These are phyloP conservation scores for Bombus consobrinus DNA, from an alignment of 1,140 invertebrate species.

Conservation along the genomic window DNA sequence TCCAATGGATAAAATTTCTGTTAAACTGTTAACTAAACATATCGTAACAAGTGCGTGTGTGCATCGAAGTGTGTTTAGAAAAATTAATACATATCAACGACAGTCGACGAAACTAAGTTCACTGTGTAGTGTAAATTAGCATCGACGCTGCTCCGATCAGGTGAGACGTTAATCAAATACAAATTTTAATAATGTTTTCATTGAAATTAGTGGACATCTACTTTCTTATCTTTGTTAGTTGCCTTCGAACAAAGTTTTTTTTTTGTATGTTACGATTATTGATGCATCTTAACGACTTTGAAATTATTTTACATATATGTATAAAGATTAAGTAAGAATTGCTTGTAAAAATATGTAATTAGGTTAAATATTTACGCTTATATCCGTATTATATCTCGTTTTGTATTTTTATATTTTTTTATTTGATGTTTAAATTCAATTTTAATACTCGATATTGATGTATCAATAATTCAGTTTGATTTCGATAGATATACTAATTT, in stretches of 20 bases:
- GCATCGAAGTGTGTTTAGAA: neutral
- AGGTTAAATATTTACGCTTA: neutral
- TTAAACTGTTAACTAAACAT: conserved; percentile 29
- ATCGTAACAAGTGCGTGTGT: conserved; percentile 26
- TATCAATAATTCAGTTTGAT: neutral
- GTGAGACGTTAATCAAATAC: conserved; percentile 1
- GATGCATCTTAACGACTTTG: neutral
- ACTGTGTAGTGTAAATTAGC: conserved; percentile 1
- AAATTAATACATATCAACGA: conserved; percentile 53
- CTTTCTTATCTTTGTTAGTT: neutral
- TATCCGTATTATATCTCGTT: neutral
- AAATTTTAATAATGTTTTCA: neutral
- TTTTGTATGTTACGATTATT: neutral
- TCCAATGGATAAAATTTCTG: neutral
- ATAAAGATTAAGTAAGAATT: neutral
- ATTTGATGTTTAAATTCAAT: neutral
- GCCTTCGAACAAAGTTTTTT: too few species aligned
- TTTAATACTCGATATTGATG: neutral
- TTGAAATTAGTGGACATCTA: neutral
- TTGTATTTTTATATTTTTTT: neutral
- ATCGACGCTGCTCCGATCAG: conserved; percentile 32
- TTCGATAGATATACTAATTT: neutral
- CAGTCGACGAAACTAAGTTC: neutral
- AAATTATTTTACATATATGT: neutral
- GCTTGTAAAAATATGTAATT: neutral